Percentiles rank a stretch among this genome's conserved stretches.
phyloP scores from a whole-genome alignment of 1,140 invertebrate species.

The Drosophila miranda region DNA sequence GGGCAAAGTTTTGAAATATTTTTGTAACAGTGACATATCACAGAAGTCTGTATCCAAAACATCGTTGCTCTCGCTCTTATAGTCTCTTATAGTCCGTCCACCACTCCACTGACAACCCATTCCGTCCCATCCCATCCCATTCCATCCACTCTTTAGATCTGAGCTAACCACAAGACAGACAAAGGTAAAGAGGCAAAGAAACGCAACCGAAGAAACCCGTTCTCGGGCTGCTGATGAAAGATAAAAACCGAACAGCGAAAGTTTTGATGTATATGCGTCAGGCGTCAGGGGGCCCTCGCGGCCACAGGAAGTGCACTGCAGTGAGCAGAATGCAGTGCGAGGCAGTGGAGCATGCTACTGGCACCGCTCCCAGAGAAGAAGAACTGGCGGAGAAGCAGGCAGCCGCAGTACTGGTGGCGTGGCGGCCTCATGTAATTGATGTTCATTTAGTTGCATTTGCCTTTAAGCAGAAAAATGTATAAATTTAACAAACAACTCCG shows the following conservation, averaged over 20 bases:
- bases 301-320: slow-evolving; percentile 72
- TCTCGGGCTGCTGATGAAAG: slow-evolving; percentile 53
- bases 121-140: not conserved
- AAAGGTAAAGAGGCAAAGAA: slow-evolving; percentile 66
- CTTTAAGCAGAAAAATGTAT: slow-evolving; percentile 80
- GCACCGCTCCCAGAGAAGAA: slow-evolving; percentile 11
- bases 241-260: slow-evolving; percentile 66
- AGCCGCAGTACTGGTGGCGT: slow-evolving; percentile 45
- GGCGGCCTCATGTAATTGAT: slow-evolving; percentile 76
- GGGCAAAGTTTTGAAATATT: too few relatives aligned
- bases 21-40: too few relatives aligned
- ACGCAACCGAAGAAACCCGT: slow-evolving; percentile 31
- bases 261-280: slow-evolving; percentile 74
- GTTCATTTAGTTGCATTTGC: slow-evolving; percentile 79
- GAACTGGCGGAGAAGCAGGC: slow-evolving; percentile 1
- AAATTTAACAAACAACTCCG: slow-evolving; percentile 74
- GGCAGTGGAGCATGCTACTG: slow-evolving; percentile 37
- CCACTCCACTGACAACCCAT: slow-evolving; percentile 1
- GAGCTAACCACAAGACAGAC: slow-evolving; percentile 53
- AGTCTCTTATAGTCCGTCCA: too few relatives aligned
- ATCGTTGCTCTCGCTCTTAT: too few relatives aligned
- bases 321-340: slow-evolving; percentile 57
- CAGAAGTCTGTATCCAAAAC: too few relatives aligned
- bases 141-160: slow-evolving; percentile 2
- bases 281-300: slow-evolving; percentile 1